phyloP scores from a whole-genome alignment of 2,113 vertebrate species.

The Macroglossus sobrinus region DNA sequence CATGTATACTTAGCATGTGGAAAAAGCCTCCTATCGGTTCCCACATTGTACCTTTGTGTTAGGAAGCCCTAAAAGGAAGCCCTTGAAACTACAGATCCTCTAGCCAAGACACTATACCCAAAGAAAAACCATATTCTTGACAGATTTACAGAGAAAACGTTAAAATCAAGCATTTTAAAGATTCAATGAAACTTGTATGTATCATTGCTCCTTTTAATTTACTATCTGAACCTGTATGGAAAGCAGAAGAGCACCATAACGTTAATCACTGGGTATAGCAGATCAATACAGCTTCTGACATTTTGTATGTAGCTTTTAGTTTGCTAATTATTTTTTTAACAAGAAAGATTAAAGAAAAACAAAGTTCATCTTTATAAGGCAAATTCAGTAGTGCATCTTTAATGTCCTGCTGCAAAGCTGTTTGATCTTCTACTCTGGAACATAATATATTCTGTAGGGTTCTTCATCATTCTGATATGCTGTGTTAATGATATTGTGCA shows the following conservation, averaged over 20 bases:
- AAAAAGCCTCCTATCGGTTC: not conserved
- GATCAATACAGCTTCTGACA: not conserved
- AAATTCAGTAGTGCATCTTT: not conserved
- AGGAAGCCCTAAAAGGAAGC: not conserved
- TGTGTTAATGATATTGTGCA: not conserved
- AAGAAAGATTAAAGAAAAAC: not conserved
- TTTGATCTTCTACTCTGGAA: not conserved
- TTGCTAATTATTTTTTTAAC: not conserved
- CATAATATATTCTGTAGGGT: not conserved
- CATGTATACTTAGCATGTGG: not conserved
- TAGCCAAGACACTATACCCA: not conserved
- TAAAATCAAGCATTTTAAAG: not conserved
- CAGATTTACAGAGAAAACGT: not conserved
- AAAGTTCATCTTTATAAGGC: not conserved
- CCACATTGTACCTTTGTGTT: too few relatives aligned
- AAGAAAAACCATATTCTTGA: not conserved
- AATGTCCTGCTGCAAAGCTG: accelerated
- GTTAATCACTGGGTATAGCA: not conserved
- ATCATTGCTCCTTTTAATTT: not conserved
- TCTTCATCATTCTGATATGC: not conserved
- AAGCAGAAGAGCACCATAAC: not conserved
- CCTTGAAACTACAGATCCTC: not conserved
- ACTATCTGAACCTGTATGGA: not conserved
- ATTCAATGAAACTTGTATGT: not conserved
- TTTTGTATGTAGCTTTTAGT: not conserved